Percentiles rank a stretch among this genome's conserved stretches.
These are phyloP conservation scores for Catocala fraxini DNA, from an alignment of 2,888 invertebrate genomes.

Conservation along the genomic window DNA sequence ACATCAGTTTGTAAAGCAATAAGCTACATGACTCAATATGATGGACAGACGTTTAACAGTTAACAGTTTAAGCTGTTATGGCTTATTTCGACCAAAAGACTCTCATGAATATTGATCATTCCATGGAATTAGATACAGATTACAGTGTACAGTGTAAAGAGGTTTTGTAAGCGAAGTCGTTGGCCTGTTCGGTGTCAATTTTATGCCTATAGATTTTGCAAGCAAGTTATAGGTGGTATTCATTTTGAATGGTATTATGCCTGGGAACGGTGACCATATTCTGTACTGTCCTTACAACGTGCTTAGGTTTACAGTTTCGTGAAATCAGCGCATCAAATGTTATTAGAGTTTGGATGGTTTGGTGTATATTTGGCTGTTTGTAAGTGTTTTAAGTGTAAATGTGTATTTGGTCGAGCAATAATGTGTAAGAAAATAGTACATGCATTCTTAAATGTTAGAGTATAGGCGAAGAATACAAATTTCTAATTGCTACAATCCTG, in stretches of 20 bases:
- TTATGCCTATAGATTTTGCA: constrained; percentile 1
- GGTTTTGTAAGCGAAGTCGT: constrained; percentile 3
- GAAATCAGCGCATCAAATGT: too few species aligned
- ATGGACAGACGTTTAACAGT: constrained; percentile 18
- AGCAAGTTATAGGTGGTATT: background rate
- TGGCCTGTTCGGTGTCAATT: constrained; percentile 1
- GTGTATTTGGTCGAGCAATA: too few species aligned
- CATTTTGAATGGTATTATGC: background rate
- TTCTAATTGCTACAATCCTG: too few species aligned
- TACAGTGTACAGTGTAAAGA: constrained; percentile 3
- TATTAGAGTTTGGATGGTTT: too few species aligned
- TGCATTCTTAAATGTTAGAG: too few species aligned
- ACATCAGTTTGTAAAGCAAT: constrained; percentile 13
- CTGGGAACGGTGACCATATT: background rate
- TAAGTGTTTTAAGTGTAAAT: too few species aligned
- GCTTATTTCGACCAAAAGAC: constrained; percentile 3
- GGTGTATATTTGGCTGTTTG: too few species aligned
- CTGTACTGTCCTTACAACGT: too few species aligned
- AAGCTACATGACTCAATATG: constrained; percentile 22
- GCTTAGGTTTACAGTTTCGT: too few species aligned
- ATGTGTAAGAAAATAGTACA: too few species aligned
- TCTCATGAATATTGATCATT: constrained; percentile 20
- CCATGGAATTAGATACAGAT: constrained; percentile 17
- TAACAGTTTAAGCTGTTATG: constrained; percentile 10
- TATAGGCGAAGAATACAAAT: too few species aligned